Percentiles rank a stretch among this genome's conserved stretches.
Conservation (phyloP, 2,113 vertebrate genomes). For the Atlantisia rogersi region DNA sequence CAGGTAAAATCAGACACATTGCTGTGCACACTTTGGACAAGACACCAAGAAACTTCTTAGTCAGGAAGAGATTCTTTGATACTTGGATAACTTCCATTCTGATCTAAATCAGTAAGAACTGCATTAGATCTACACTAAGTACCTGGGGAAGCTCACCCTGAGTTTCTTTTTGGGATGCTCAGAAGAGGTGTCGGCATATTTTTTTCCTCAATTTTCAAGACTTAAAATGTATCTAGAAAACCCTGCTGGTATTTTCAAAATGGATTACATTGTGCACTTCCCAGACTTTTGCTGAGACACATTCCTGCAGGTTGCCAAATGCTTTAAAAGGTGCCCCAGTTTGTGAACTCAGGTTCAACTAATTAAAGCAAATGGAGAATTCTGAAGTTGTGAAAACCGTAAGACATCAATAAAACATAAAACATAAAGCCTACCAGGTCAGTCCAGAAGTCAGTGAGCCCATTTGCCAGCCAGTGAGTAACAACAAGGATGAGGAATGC, state of each 20-base stretch:
- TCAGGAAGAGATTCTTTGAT: not conserved
- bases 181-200: not conserved
- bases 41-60: not conserved
- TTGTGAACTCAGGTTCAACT: constrained; percentile 44
- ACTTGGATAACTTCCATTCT: not conserved
- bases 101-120: not conserved
- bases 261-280: not conserved
- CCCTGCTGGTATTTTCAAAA: not conserved
- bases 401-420: constrained; percentile 43
- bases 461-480: not conserved
- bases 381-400: constrained; percentile 18
- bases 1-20: not conserved
- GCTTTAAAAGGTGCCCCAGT: constrained; percentile 1
- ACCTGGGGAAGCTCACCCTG: not conserved
- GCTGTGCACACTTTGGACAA: not conserved
- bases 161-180: not conserved
- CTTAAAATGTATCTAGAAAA: not conserved
- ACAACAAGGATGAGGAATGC: not conserved
- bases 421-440: constrained; percentile 14
- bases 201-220: not conserved
- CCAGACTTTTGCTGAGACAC: not conserved
- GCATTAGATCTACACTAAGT: not conserved
- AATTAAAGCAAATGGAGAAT: constrained; percentile 27
- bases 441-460: constrained; percentile 18
- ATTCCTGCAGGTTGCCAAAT: not conserved